phyloP scores from a whole-genome alignment of 2,113 vertebrate genomes.

The Heptranchias perlo region DNA sequence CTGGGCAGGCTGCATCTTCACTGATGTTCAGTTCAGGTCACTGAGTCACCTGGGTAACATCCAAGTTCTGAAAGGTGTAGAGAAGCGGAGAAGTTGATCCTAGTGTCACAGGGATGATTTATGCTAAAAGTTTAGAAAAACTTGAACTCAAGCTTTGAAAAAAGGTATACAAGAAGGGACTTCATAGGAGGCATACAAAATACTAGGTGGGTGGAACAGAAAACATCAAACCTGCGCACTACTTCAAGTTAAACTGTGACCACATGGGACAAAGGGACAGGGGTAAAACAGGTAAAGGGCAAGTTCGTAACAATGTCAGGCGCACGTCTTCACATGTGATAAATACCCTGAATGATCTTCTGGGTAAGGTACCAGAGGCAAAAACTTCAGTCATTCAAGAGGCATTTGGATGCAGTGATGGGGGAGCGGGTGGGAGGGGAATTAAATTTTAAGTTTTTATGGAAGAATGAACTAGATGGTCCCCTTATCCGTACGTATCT shows the following conservation, averaged over 20 bases:
- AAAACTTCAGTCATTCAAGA: neutral
- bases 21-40: neutral
- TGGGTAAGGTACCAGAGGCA: neutral
- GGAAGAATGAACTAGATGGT: neutral
- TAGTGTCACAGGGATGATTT: neutral
- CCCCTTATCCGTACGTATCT: neutral
- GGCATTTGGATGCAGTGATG: neutral
- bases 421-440: neutral
- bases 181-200: neutral
- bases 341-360: neutral
- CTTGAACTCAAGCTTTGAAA: neutral
- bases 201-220: neutral
- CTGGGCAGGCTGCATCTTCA: neutral
- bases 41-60: neutral
- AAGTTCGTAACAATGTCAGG: neutral
- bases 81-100: neutral
- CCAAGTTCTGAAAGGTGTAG: neutral
- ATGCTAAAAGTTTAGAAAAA: neutral
- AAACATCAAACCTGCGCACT: neutral
- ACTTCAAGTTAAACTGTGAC: neutral
- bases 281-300: neutral
- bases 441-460: neutral
- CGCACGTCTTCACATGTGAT: neutral
- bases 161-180: neutral
- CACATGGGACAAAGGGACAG: neutral